Evolutionary conservation across 1,140 invertebrate species (phyloP), one percentile per base, ranked within the genome.

Genomic region (Drosophila orosa): DNA sequence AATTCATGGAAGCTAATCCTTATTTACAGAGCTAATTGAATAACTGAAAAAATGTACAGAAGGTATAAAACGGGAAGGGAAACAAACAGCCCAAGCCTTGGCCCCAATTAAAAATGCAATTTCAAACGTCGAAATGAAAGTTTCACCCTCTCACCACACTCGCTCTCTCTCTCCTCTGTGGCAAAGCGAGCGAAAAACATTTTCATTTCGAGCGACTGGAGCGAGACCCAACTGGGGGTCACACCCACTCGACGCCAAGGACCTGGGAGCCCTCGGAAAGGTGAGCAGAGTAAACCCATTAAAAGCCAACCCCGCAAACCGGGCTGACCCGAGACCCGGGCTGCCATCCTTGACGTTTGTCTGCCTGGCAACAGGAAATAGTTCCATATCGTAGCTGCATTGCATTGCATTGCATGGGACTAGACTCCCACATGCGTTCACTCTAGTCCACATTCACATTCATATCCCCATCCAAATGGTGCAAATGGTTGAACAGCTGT

Each of bases 21-120:
- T 45, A n/a, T 48, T 59, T 62, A 37, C 55, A 27, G 29, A 57
- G 73, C 60, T 85, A 85, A 85, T 80, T 85, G 45, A 69, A 63
- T 66, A 85, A 75, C 62, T 77, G 24, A 55, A 77, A 73, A 55
- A 78, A 66, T 74, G n/a, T 44, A 19, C 52, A 27, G 24, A 39
- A 48, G 52, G 25, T 24, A 33, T 15, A 29, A 12, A 3, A 48
- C 12, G 13, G 9, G n/a, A n/a, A 9, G 25, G 8, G n/a, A 4
- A 33, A 66, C n/a, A 44, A 45, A 67, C 35, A 22, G 45, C 52
- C 33, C 52, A 42, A 45, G 47, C 78, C 82, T 78, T 85, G 78
- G 75, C 82, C 74, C 48, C 82, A 78, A 82, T 82, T 67, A 82
- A 65, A 68, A 72, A 58, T 76, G 78, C 78, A 76, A 76, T 76